These are phyloP conservation scores for Micronycteris hirsuta DNA, from an alignment of 2,113 vertebrate genomes.

Conservation along the genomic window DNA sequence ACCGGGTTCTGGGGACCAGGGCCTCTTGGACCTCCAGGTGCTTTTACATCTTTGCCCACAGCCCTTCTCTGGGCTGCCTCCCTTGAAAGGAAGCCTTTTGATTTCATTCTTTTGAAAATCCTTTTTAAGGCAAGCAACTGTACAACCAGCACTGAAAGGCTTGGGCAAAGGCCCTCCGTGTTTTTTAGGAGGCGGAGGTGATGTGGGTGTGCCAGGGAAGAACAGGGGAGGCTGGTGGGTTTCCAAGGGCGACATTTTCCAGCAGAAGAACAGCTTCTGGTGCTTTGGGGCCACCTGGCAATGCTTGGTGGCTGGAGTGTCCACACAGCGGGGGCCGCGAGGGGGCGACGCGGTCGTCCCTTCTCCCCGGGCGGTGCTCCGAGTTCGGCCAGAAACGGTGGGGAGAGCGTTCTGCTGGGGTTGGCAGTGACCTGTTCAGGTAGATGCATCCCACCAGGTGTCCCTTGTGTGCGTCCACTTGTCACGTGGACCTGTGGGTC, in stretches of 20 bases:
- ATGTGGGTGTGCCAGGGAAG: neutral
- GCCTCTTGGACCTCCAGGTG: neutral
- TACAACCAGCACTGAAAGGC: neutral
- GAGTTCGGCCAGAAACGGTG: neutral
- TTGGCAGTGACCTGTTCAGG: neutral
- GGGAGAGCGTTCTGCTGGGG: neutral
- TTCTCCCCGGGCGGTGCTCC: neutral
- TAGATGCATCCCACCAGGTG: neutral
- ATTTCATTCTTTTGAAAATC: neutral
- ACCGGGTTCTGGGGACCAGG: neutral
- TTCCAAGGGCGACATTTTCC: neutral
- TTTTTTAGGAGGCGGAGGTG: neutral
- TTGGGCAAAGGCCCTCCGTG: neutral
- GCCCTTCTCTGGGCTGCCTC: neutral
- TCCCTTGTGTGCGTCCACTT: neutral
- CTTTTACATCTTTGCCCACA: neutral
- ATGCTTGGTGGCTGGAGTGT: neutral
- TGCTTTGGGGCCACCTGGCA: neutral
- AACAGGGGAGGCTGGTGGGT: neutral
- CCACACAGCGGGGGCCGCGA: fast-evolving
- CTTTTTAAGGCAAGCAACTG: neutral
- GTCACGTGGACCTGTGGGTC: neutral
- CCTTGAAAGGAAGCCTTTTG: neutral
- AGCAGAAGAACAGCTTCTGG: neutral
- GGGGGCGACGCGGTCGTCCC: fast-evolving